A percentile compares a stretch with the other conserved stretches of the same genome.
phyloP scores from a whole-genome alignment of 2,888 invertebrate species.

The Sinhomidia bicolor region DNA sequence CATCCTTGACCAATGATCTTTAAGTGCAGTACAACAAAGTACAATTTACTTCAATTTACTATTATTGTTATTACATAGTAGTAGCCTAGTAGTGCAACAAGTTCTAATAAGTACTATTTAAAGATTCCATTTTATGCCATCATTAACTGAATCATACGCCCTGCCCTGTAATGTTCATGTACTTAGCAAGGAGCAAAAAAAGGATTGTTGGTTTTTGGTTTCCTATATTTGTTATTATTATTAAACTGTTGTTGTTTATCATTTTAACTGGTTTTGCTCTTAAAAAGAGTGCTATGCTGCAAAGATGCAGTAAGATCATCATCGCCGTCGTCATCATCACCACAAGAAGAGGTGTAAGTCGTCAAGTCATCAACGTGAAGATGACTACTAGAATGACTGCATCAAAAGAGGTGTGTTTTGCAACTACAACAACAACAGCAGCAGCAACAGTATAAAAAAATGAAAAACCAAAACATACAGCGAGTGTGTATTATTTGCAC shows the following conservation, averaged over 20 bases:
- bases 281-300: background rate
- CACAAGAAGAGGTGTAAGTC: background rate
- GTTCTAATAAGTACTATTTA: background rate
- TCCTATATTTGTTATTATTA: background rate
- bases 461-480: no score
- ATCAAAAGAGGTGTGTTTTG: background rate
- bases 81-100: background rate
- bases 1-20: background rate
- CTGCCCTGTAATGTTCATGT: background rate
- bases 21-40: no score
- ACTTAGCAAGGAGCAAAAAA: background rate
- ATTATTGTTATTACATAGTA: no score
- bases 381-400: background rate
- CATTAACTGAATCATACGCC: background rate
- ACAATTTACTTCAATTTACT: no score
- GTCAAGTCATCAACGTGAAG: background rate
- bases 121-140: background rate
- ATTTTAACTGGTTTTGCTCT: constrained; percentile 4
- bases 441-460: no score
- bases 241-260: background rate
- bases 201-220: background rate
- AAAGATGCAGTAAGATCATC: background rate
- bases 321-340: background rate
- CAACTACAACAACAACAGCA: no score
- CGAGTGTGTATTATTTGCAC: no score